These are phyloP conservation scores for Thalassoma bifasciatum DNA, from an alignment of 2,113 vertebrate genomes.

Conservation along the genomic window DNA sequence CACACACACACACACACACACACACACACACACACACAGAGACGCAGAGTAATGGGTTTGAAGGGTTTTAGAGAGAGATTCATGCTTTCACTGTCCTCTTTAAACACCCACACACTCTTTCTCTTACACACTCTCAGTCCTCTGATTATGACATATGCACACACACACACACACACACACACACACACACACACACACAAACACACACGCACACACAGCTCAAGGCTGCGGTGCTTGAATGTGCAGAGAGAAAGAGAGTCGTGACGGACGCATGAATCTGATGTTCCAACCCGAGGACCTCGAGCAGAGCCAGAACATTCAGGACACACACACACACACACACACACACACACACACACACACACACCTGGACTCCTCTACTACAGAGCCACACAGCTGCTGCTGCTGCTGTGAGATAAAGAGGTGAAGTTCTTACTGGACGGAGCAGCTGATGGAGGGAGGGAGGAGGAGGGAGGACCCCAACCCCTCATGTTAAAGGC, in stretches of 20 bases:
- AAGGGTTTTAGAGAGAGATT: too few species aligned
- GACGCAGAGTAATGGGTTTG: too few species aligned
- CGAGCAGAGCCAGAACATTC: neutral
- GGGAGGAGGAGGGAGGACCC: constrained; percentile 87
- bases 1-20: constrained; percentile 23
- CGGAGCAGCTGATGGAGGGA: constrained; percentile 88
- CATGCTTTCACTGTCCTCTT: too few species aligned
- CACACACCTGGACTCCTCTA: too few species aligned
- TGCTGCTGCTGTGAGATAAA: too few species aligned
- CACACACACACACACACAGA: constrained; percentile 22
- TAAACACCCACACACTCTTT: too few species aligned
- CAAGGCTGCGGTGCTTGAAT: constrained; percentile 38
- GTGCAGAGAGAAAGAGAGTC: constrained; percentile 47
- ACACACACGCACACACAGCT: constrained; percentile 32
- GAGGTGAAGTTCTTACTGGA: constrained; percentile 87
- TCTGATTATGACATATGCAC: too few species aligned
- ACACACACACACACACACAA: constrained; percentile 41
- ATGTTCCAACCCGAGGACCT: constrained; percentile 25
- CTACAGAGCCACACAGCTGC: too few species aligned
- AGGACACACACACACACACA: too few species aligned
- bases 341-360: too few species aligned
- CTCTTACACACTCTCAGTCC: too few species aligned
- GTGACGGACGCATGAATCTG: constrained; percentile 57
- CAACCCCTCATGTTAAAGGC: constrained; percentile 98
- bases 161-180: neutral